Evolutionary conservation across 1,140 invertebrate species (phyloP).

Genomic region (Himalopsyche phryganea): DNA sequence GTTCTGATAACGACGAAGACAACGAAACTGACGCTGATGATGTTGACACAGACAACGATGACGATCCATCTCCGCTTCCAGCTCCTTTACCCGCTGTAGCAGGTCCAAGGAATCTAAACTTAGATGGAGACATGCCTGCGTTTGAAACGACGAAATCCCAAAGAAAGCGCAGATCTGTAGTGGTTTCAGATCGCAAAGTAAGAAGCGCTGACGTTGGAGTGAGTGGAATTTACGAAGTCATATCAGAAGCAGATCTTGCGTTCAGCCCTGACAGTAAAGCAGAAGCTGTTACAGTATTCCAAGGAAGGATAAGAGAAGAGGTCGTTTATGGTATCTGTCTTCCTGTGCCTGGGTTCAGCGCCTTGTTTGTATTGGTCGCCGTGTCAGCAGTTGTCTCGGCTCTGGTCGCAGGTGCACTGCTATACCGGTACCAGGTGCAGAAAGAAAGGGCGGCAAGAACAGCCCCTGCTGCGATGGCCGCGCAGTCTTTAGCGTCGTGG

Average conservation of each 20-base stretch:
- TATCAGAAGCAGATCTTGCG: conserved; percentile 86
- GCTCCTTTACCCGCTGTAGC: conserved; percentile 52
- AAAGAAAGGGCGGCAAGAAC: conserved; percentile 59
- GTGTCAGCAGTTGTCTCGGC: conserved; percentile 80
- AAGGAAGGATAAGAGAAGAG: conserved; percentile 80
- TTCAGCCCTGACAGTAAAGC: conserved; percentile 77
- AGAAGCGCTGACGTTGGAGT: conserved; percentile 82
- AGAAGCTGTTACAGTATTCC: conserved; percentile 81
- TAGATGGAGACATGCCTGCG: conserved; percentile 34
- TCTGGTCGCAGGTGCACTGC: conserved; percentile 69
- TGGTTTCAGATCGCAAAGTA: conserved; percentile 67
- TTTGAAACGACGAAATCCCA: conserved; percentile 4
- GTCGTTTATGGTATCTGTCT: conserved; percentile 90
- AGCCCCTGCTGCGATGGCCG: conserved; percentile 48
- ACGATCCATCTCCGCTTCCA: conserved; percentile 39
- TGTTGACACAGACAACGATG: conserved; percentile 30
- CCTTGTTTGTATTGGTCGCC: conserved; percentile 81
- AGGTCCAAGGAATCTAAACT: conserved; percentile 53
- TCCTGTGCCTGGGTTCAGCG: conserved; percentile 82
- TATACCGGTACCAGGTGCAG: conserved; percentile 72
- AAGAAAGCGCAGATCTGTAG: conserved; percentile 60
- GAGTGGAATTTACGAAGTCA: conserved; percentile 84
- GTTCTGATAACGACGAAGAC: conserved; percentile 25
- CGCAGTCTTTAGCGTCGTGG: conserved; percentile 67
- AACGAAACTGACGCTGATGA: conserved; percentile 34